Percentiles rank a stretch among this genome's conserved stretches.
Conservation (phyloP, 2,888 invertebrate species). For the Andrena camellia region DNA sequence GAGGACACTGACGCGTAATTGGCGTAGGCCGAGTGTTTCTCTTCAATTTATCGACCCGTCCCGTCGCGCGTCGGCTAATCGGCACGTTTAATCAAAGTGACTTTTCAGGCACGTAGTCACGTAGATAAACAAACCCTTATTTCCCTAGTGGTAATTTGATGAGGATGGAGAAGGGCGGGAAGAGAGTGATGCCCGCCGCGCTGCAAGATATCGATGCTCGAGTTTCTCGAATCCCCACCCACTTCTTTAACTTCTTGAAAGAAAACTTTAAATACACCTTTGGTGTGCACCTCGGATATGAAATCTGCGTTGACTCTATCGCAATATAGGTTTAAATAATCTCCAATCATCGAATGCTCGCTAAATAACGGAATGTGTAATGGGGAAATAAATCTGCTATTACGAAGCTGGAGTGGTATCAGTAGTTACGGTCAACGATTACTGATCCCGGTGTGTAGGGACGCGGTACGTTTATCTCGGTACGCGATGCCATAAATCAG, state of each 20-base stretch:
- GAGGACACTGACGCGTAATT: constrained; percentile 51
- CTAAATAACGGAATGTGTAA: no score
- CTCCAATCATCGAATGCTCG: no score
- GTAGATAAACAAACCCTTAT: constrained; percentile 65
- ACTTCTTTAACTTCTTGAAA: neutral
- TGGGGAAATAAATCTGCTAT: neutral
- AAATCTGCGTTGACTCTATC: no score
- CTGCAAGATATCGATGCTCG: constrained; percentile 10
- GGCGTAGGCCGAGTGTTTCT: constrained; percentile 55
- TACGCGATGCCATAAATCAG: neutral
- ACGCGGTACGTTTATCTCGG: neutral
- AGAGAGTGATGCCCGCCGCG: neutral
- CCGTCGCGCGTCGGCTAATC: constrained; percentile 62
- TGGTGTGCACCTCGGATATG: no score
- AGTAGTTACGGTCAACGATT: constrained; percentile 3
- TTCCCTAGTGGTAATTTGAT: constrained; percentile 57
- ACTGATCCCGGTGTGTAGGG: constrained; percentile 6
- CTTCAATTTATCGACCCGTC: constrained; percentile 58
- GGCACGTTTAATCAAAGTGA: constrained; percentile 74
- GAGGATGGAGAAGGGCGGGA: constrained; percentile 17
- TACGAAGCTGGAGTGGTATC: neutral
- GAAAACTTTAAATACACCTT: no score
- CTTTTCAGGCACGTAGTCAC: constrained; percentile 70
- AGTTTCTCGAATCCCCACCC: neutral
- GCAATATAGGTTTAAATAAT: no score